Conservation (phyloP, 2,113 vertebrate species). For the Neolamprologus devosi region DNA sequence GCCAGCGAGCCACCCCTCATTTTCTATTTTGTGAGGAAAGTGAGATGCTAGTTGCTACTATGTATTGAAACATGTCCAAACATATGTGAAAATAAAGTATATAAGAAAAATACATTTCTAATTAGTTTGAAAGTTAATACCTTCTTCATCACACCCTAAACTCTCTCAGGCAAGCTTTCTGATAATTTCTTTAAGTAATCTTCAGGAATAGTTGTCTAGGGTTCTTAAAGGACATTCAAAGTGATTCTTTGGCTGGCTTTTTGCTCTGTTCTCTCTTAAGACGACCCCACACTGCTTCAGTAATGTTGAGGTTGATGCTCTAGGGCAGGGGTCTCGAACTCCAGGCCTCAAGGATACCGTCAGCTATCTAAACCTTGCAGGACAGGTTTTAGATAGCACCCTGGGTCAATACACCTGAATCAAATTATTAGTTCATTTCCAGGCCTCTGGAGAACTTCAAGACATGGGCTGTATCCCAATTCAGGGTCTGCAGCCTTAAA, state of each 20-base stretch:
- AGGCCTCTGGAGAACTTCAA: not conserved
- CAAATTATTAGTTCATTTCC: not conserved
- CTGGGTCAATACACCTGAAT: not conserved
- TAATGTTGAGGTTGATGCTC: rapidly evolving
- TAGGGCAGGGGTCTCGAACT: not conserved
- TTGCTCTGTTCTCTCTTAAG: not conserved
- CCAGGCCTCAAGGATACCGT: not conserved
- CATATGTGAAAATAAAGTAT: not conserved
- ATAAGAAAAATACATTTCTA: not conserved
- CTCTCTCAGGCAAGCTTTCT: not conserved
- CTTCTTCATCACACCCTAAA: not conserved
- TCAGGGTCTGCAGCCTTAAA: no score
- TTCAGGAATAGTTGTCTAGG: not conserved
- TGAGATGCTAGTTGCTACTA: not conserved
- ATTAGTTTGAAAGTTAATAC: not conserved
- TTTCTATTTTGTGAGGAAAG: not conserved
- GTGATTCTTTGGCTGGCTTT: not conserved
- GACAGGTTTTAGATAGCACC: not conserved
- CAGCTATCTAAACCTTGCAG: not conserved
- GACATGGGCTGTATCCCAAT: not conserved
- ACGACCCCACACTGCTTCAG: not conserved
- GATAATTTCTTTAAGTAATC: not conserved
- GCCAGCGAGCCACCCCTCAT: not conserved
- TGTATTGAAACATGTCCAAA: not conserved
- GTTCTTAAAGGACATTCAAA: not conserved